These are phyloP conservation scores for Trogon surrucura DNA, from an alignment of 2,113 vertebrate genomes.

Conservation along the genomic window DNA sequence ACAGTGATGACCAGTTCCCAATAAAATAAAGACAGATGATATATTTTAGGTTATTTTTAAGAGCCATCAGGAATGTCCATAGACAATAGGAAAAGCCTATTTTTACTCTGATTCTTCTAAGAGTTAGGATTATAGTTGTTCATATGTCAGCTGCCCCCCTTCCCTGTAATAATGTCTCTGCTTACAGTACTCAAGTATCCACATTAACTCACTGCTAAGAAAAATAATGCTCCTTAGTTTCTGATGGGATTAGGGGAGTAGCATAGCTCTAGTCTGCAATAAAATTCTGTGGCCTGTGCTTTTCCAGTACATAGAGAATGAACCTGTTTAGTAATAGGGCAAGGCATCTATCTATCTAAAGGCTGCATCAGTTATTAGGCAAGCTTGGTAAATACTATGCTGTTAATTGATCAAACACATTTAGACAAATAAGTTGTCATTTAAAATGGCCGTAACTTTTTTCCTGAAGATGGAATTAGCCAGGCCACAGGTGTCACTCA, in stretches of 20 bases:
- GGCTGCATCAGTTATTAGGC: not conserved
- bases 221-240: not conserved
- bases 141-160: not conserved
- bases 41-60: slow-evolving; percentile 44
- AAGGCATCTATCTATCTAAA: not conserved
- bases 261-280: not conserved
- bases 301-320: not conserved
- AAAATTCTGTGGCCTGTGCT: not conserved
- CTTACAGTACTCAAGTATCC: not conserved
- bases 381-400: not conserved
- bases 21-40: slow-evolving; percentile 61
- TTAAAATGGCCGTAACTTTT: not conserved
- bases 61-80: slow-evolving; percentile 13
- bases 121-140: slow-evolving; percentile 12
- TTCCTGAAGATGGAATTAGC: not conserved
- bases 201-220: slow-evolving; percentile 4
- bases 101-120: slow-evolving; percentile 13
- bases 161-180: not conserved
- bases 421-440: not conserved
- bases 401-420: not conserved
- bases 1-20: slow-evolving; percentile 57
- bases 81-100: slow-evolving; percentile 3
- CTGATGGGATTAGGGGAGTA: not conserved
- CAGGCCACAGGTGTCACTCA: not conserved
- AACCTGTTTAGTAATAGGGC: not conserved